Evolutionary conservation across 2,888 invertebrate species (phyloP), one percentile per base, ranked within the genome.

Genomic region (Drosophila dives): DNA sequence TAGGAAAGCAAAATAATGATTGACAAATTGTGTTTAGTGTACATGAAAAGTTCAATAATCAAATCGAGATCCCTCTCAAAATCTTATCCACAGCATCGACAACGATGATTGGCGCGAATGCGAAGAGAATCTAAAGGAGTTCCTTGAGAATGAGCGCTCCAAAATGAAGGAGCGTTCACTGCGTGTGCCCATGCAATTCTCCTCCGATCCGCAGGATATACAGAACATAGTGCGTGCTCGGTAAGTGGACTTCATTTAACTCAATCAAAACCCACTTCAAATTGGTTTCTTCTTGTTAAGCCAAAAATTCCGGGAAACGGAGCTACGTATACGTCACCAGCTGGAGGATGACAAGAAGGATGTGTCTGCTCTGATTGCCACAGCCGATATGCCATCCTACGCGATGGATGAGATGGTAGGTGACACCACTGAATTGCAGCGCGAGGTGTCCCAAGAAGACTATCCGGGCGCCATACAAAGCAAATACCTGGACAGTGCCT

Each of bases 91-190:
- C 48, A 93, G 93, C 79, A 92, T 93, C 53, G 90, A 92, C 36
- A 91, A 92, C 59, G 88, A 91, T 33, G 91, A 92, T 40, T 93
- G 92, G 91, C 91, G 92, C 17, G 83, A 88, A 3, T 92, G 92
- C 63, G 93, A 93, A 70, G 88, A 92, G 53, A 83, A 85, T 49
- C 75, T 93, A 8, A 92, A 91, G 72, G 89, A 91, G 40, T 93
- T 93, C 83, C 85, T 93, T 0, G 90, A 92, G 53, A 71, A 72
- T 17, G 91, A 93, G 71, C 87, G 91, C 1, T 80, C 81, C 32
- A 90, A 90, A 65, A 93, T 92, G 92, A 92, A 91, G 74, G 91
- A 91, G 64, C 91, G 92, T 45, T 90, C 91, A 1, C 11, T 78
- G 48, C 89, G 85, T 8, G 62, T 84, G 6, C 81, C 92, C n/a